These are phyloP conservation scores for Engraulis encrasicolus DNA, from an alignment of 2,113 vertebrate genomes.

Conservation along the genomic window DNA sequence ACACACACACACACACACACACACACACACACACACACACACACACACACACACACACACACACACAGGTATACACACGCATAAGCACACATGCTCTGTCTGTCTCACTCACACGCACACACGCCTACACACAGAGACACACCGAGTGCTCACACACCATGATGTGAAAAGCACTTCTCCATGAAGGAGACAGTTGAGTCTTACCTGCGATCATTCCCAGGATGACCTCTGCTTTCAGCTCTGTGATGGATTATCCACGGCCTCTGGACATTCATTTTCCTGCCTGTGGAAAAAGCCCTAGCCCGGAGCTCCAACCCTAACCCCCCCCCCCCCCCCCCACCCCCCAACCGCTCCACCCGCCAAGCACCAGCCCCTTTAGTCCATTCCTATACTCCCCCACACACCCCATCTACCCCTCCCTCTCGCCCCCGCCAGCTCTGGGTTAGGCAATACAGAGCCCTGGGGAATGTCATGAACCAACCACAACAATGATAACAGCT, in stretches of 20 bases:
- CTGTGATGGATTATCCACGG: constrained; percentile 59
- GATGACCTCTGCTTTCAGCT: constrained; percentile 53
- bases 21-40: constrained; percentile 24
- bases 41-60: neutral
- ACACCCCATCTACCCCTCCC: too few species aligned
- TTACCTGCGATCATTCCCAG: constrained; percentile 44
- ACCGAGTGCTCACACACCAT: neutral
- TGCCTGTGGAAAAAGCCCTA: constrained; percentile 60
- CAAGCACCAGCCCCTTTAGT: neutral
- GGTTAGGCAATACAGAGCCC: constrained; percentile 45
- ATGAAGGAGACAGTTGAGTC: constrained; percentile 46
- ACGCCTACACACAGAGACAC: neutral
- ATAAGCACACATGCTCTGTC: constrained; percentile 25
- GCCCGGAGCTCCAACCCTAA: too few species aligned
- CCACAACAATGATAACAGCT: constrained; percentile 49
- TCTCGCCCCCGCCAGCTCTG: constrained; percentile 21
- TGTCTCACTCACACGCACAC: neutral
- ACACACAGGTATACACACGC: constrained; percentile 15
- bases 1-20: constrained; percentile 25
- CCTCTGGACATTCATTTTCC: constrained; percentile 64
- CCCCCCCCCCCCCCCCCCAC: constrained; percentile 40
- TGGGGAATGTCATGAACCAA: constrained; percentile 48
- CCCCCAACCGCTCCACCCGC: neutral
- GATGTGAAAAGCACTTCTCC: constrained; percentile 2
- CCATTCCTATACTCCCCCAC: constrained; percentile 24